Percentiles rank a stretch among this genome's conserved stretches.
Conservation (phyloP, 2,113 vertebrate species). For the Petromus typicus region DNA sequence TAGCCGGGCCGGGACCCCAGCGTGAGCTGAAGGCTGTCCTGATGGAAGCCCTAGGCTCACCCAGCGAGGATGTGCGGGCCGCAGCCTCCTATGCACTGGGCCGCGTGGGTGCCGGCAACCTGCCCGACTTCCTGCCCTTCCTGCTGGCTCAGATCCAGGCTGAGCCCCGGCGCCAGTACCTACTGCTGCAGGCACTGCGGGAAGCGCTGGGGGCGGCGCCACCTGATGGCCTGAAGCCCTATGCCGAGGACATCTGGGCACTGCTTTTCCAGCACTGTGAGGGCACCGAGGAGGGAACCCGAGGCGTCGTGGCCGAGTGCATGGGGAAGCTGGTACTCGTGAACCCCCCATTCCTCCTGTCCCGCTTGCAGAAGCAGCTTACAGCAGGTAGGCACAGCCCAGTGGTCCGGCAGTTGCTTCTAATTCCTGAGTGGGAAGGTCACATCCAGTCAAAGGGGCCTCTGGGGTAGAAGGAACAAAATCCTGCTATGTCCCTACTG, state of each 20-base stretch:
- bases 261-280: slow-evolving; percentile 94
- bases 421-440: neutral
- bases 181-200: slow-evolving; percentile 94
- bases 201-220: slow-evolving; percentile 93
- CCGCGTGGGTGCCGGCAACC: slow-evolving; percentile 91
- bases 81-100: slow-evolving; percentile 94
- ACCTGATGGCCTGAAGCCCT: slow-evolving; percentile 88
- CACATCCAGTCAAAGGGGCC: neutral
- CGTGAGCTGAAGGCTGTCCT: slow-evolving; percentile 92
- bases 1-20: slow-evolving; percentile 88
- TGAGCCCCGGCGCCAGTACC: slow-evolving; percentile 93
- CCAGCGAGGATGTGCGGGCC: slow-evolving; percentile 93
- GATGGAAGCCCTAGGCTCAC: slow-evolving; percentile 92
- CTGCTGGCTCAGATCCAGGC: slow-evolving; percentile 92
- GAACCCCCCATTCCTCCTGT: slow-evolving; percentile 91
- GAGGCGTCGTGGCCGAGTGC: slow-evolving; percentile 95
- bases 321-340: slow-evolving; percentile 93
- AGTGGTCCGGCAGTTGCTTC: neutral
- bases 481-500: neutral
- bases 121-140: slow-evolving; percentile 94
- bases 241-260: slow-evolving; percentile 94
- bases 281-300: slow-evolving; percentile 93
- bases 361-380: slow-evolving; percentile 92
- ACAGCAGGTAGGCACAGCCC: slow-evolving; percentile 87
- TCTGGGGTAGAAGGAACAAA: neutral